Percentiles rank a stretch among this genome's conserved stretches.
phyloP scores from a whole-genome alignment of 2,113 vertebrate genomes.

The Tonatia bakeri region DNA sequence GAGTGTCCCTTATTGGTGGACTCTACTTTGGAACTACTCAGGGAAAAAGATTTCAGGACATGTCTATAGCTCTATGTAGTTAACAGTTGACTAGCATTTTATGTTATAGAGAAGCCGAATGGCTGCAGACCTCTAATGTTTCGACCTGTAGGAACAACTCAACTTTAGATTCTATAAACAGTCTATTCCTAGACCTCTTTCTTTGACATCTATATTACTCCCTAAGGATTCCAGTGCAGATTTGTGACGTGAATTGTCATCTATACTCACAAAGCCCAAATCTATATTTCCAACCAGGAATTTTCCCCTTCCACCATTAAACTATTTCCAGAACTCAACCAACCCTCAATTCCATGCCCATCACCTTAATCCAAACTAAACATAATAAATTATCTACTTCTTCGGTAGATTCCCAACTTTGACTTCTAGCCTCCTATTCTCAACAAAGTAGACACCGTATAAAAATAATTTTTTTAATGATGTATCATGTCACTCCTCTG shows the following conservation, averaged over 20 bases:
- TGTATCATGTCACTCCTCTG: neutral
- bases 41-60: neutral
- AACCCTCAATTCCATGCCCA: neutral
- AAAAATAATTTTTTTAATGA: neutral
- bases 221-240: neutral
- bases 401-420: neutral
- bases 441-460: neutral
- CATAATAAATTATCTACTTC: neutral
- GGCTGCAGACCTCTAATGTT: neutral
- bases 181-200: neutral
- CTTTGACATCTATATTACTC: neutral
- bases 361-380: neutral
- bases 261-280: neutral
- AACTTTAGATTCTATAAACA: neutral
- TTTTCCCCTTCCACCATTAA: neutral
- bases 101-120: neutral
- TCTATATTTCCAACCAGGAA: neutral
- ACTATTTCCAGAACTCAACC: neutral
- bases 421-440: neutral
- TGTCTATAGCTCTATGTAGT: neutral
- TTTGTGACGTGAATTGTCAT: neutral
- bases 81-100: neutral
- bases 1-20: neutral
- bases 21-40: neutral
- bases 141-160: neutral